Conservation (phyloP, 1,140 invertebrate genomes). For the Sarcophaga peregrina region DNA sequence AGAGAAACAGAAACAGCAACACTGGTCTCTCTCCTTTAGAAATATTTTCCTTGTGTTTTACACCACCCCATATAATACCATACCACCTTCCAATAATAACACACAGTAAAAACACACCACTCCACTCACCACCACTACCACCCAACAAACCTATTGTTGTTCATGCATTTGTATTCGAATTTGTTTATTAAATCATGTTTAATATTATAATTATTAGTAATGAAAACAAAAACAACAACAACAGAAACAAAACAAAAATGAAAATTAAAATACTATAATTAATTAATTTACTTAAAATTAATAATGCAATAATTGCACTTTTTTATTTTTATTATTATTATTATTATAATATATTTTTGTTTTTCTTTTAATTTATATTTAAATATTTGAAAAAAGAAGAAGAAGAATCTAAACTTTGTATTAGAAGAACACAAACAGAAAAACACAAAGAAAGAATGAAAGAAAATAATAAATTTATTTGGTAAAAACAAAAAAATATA, state of each 20-base stretch:
- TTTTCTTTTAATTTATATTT: slow-evolving; percentile 41
- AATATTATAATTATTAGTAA: slow-evolving; percentile 2
- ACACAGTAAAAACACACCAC: too few species aligned
- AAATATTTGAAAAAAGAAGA: slow-evolving; percentile 28
- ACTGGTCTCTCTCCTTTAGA: too few species aligned
- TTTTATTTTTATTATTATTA: slow-evolving; percentile 25
- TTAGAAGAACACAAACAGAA: slow-evolving; percentile 41
- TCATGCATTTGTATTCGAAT: slow-evolving; percentile 40
- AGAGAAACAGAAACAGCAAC: too few species aligned
- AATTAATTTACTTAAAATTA: background rate
- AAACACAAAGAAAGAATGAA: too few species aligned
- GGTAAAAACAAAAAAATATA: too few species aligned
- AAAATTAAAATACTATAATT: background rate
- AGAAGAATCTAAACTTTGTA: slow-evolving; percentile 33
- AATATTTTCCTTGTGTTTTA: too few species aligned
- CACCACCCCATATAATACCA: too few species aligned
- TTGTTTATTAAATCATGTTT: slow-evolving; percentile 26
- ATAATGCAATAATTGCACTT: slow-evolving; percentile 40
- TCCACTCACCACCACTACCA: too few species aligned
- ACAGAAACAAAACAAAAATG: too few species aligned
- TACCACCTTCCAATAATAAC: too few species aligned
- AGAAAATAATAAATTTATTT: slow-evolving; percentile 43
- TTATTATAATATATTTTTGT: too few species aligned
- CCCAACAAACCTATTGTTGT: background rate
- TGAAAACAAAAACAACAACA: slow-evolving; percentile 25